These are phyloP conservation scores for Nemurella pictetii DNA, from an alignment of 2,888 invertebrate species.

Conservation along the genomic window DNA sequence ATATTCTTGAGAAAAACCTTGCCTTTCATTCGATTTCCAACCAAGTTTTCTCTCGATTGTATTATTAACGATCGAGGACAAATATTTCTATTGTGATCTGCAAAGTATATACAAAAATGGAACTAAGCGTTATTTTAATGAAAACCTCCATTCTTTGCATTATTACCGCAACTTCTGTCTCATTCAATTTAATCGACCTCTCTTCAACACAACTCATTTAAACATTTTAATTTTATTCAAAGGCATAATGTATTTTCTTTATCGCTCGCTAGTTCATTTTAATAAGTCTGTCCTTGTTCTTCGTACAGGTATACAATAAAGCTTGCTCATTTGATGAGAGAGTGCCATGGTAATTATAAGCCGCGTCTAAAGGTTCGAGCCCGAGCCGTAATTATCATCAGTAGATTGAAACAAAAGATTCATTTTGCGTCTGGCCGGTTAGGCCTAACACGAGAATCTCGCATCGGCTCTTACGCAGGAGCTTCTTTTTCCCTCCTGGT, in stretches of 20 bases:
- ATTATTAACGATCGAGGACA: not conserved
- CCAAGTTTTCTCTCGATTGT: no score
- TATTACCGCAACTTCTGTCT: not conserved
- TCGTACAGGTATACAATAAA: not conserved
- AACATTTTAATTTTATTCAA: conserved; percentile 30
- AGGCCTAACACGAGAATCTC: not conserved
- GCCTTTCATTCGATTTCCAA: no score
- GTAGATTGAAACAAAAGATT: conserved; percentile 43
- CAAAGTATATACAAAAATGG: not conserved
- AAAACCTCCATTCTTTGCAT: not conserved
- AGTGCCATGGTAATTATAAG: conserved; percentile 25
- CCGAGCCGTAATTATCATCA: conserved; percentile 40
- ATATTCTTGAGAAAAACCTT: no score
- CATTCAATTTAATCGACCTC: conserved; percentile 23
- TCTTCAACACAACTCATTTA: conserved; percentile 14
- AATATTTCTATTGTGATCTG: not conserved
- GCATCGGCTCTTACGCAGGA: not conserved
- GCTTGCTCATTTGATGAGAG: conserved; percentile 25
- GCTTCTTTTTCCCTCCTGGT: not conserved
- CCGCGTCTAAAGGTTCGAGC: conserved; percentile 26
- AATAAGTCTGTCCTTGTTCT: conserved; percentile 4
- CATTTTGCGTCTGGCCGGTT: conserved; percentile 40
- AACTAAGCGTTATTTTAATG: not conserved
- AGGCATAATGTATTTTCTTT: conserved; percentile 17
- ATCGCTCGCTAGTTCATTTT: not conserved